phyloP scores from a whole-genome alignment of 1,140 invertebrate genomes.

The Drosophila bocki region DNA sequence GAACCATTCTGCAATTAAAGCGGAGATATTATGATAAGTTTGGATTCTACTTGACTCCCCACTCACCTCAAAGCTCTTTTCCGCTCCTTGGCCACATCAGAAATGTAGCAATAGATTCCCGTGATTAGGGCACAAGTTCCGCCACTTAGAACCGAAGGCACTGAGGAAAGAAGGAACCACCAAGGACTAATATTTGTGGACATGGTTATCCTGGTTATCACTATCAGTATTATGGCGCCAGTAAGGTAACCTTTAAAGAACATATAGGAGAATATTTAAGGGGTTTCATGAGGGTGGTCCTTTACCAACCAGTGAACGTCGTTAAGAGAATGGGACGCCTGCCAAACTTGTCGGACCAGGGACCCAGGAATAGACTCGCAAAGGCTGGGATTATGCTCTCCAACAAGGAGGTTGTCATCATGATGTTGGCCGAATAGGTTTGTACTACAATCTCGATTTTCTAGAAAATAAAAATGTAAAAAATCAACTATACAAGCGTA shows the following conservation, averaged over 20 bases:
- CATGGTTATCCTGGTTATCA: conserved; percentile 63
- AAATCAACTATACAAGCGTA: not conserved
- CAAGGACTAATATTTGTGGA: conserved; percentile 85
- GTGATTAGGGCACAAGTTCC: conserved; percentile 87
- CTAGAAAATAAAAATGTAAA: conserved; percentile 43
- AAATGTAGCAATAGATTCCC: conserved; percentile 88
- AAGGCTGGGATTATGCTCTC: conserved; percentile 88
- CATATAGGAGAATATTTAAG: not conserved
- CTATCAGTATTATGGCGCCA: conserved; percentile 56
- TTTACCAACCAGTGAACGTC: conserved; percentile 85
- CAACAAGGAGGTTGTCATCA: conserved; percentile 87
- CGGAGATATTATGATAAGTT: not conserved
- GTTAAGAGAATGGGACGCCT: conserved; percentile 88
- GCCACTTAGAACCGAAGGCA: conserved; percentile 87
- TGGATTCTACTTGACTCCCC: not conserved
- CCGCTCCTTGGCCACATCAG: conserved; percentile 87
- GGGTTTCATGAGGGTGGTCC: not conserved
- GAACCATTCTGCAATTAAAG: conserved; percentile 86
- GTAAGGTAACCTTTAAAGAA: conserved; percentile 65
- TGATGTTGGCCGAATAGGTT: conserved; percentile 87
- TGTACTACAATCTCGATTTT: conserved; percentile 87
- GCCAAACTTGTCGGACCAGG: conserved; percentile 91
- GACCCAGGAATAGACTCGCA: conserved; percentile 89
- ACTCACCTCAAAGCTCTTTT: conserved; percentile 85
- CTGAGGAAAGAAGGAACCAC: conserved; percentile 87